These are phyloP conservation scores for Aplysina aerophoba DNA, from an alignment of 37 sponge, comb jelly and placozoan genomes.

Conservation along the genomic window DNA sequence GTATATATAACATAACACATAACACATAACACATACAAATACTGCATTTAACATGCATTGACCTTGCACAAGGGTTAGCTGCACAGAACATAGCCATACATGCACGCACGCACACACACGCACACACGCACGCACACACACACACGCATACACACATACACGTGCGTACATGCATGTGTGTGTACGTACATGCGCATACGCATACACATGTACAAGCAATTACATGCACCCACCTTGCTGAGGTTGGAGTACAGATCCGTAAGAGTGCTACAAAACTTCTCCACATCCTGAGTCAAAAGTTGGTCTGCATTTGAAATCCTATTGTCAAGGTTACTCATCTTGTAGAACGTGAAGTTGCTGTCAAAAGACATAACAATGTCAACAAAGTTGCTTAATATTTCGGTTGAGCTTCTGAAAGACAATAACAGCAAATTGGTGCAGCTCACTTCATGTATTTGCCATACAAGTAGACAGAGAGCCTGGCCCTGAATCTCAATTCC, in stretches of 20 bases:
- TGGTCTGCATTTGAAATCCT: constrained; percentile 94
- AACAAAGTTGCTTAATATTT: constrained; percentile 10
- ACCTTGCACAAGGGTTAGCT: too few species aligned
- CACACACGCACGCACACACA: neutral
- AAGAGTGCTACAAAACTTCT: constrained; percentile 87
- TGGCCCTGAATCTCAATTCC: constrained; percentile 80
- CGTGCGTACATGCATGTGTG: neutral
- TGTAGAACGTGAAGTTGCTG: constrained; percentile 91
- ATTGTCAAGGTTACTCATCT: constrained; percentile 95
- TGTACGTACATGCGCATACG: neutral
- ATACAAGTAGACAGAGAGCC: constrained; percentile 79
- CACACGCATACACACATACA: neutral
- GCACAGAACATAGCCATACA: neutral
- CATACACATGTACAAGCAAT: neutral
- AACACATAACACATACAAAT: too few species aligned
- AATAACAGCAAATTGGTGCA: neutral
- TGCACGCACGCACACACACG: constrained; percentile 4
- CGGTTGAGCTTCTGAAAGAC: too few species aligned
- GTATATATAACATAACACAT: too few species aligned
- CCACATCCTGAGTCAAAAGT: constrained; percentile 94
- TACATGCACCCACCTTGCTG: constrained; percentile 68
- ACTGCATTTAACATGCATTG: too few species aligned
- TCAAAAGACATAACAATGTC: neutral
- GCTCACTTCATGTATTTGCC: constrained; percentile 72
- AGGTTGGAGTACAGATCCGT: constrained; percentile 94